Evolutionary conservation across 1,140 invertebrate species (phyloP), one percentile per base, ranked within the genome.

Genomic region (Penaeus chinensis): DNA sequence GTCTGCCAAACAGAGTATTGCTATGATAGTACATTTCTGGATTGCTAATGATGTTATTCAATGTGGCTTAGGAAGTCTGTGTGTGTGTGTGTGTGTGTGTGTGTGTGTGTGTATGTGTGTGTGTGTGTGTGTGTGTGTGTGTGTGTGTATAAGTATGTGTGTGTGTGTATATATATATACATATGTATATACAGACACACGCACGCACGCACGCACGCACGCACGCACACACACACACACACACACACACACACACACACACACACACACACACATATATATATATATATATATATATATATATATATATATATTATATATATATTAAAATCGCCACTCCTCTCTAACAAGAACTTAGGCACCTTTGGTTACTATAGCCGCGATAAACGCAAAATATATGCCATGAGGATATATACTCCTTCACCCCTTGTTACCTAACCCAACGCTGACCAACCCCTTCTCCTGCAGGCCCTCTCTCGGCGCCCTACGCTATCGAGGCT

Each of bases 401-500:
- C 37, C 37, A 7, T 42, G 7, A 54, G 42, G 20, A 18, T 1
- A 18, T 20, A 60, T 8, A 13, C 3, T 80, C 42, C 27, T 54
- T 10, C 37, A 77, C 19, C 20, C 42, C 27, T 20, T 19, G 20
- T 20, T 19, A 42, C 37, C 37, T 42, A 4, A 42, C 37, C 4
- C 37, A 42, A 4, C 4, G 37, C 37, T 42, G 37, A 42, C 37
- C 37, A 7, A 1, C 37, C 27, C 69, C 22, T 32, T 27, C 37
- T 62, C 24, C 22, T 37, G n/a, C 79, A 88, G 86, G 86, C 24
- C 89, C 89, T 32, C 66, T 89, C 62, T 32, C 81, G 13, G 54
- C 84, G 4, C 89, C 89, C n/a, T 60, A 87, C 22, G 85, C 60
- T 1, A 81, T 89, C 22, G 89, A 89, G 65, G 89, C 81, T 32